These are phyloP conservation scores for Sciurus carolinensis DNA, from an alignment of 2,797 vertebrate species.

Conservation along the genomic window DNA sequence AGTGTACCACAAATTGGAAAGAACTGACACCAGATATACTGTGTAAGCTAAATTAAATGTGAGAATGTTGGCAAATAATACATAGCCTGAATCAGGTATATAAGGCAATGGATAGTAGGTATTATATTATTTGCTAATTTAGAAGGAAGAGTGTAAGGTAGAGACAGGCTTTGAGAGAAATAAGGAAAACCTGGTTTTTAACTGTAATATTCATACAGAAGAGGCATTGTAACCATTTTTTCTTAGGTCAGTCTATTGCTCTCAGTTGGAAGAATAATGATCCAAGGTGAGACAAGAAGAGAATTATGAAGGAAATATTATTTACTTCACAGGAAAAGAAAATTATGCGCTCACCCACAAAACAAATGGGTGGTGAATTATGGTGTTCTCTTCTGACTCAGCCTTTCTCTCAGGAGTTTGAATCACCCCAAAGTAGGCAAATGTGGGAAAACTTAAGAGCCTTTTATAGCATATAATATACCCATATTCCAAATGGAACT, in stretches of 20 bases:
- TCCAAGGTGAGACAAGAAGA: background rate
- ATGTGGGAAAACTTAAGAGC: background rate
- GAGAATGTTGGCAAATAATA: background rate
- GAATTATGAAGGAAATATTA: background rate
- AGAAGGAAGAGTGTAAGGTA: background rate
- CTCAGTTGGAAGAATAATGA: background rate
- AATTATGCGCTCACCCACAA: background rate
- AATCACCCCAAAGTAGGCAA: background rate
- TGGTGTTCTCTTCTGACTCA: background rate
- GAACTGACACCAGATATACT: background rate
- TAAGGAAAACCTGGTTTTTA: background rate
- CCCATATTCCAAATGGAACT: background rate
- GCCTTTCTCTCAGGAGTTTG: background rate
- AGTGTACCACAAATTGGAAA: background rate
- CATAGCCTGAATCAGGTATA: background rate
- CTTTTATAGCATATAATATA: background rate
- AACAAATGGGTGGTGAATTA: slow-evolving; percentile 35
- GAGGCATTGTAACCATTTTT: background rate
- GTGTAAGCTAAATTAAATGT: background rate
- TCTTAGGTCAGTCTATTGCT: background rate
- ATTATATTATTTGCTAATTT: background rate
- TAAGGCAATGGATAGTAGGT: background rate
- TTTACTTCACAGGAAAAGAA: background rate
- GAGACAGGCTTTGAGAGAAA: background rate
- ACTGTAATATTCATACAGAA: background rate